These are phyloP conservation scores for Holothuria glaberrima DNA, from an alignment of 35 echinoderm and acorn worm genomes.

Conservation along the genomic window DNA sequence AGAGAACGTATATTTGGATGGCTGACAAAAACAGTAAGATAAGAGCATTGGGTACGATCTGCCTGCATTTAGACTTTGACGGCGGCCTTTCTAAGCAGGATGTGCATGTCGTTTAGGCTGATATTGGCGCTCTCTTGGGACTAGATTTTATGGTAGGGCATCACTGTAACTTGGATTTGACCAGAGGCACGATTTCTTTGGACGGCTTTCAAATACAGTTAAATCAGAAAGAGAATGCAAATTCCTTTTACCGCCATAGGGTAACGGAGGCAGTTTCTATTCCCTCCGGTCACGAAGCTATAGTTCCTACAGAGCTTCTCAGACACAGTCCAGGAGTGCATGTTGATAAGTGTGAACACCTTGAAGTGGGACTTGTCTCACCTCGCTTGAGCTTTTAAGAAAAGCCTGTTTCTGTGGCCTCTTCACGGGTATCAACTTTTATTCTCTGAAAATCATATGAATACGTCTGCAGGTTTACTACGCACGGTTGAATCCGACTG, in stretches of 20 bases:
- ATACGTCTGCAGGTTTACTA: no score
- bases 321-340: background rate
- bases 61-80: background rate
- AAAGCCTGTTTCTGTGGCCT: no score
- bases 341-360: background rate
- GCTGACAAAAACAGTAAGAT: conserved; percentile 9
- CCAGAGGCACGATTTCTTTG: background rate
- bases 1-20: background rate
- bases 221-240: background rate
- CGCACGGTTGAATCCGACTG: no score
- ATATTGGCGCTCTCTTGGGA: background rate
- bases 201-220: background rate
- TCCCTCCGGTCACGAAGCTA: conserved; percentile 11
- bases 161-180: background rate
- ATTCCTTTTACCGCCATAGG: background rate
- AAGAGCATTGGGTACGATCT: background rate
- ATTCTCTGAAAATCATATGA: no score
- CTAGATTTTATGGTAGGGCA: conserved; percentile 13
- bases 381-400: background rate
- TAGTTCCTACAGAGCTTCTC: conserved; percentile 15
- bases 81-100: background rate
- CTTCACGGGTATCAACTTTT: no score
- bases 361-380: background rate
- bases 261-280: conserved; percentile 1
- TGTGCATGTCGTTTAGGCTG: background rate